Evolutionary conservation across 2,113 vertebrate species (phyloP), one percentile per base, ranked within the genome.

Genomic region (Hemibagrus wyckioides): DNA sequence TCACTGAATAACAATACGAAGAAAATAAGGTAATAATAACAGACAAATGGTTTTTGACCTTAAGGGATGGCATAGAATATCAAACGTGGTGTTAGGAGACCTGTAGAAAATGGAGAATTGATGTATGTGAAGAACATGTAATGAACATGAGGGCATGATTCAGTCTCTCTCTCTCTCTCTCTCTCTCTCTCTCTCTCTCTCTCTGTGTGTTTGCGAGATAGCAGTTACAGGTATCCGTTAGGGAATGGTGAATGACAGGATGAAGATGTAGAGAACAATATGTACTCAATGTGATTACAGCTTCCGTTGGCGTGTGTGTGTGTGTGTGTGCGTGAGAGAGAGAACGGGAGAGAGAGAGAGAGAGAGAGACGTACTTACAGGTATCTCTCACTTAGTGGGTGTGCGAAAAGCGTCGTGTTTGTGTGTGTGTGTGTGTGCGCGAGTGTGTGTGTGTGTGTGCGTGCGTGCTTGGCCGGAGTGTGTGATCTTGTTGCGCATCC

Each of bases 401-500:
- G 69, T 76, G 30, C 59, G 65, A 81, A 39, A 54, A 48, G 17
- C n/a, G 13, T 82, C n/a, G 76, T 86, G 85, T 61, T n/a, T 52
- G 14, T 69, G 44, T 69, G 41, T 85, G 39, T 61, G 39, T 86
- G 59, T 85, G 63, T 54, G 41, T 61, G 63, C 63, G 65, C 56
- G 39, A 48, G 36, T 56, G 36, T 28, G 23, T 14, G 6, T 36
- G 69, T 6, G 69, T 25, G 69, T 19, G 39, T 44, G 71, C 2
- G n/a, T 33, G 77, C 0, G 52, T 56, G 52, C 30, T 81, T 81
- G 79, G 79, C 79, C 79, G 5, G 33, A 81, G 79, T 57, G 54
- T 81, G 79, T 81, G 79, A 81, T 81, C 79, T 81, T 81, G 79
- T 81, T 81, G 79, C 79, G 79, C 79, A 81, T 81, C 79, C 79